Evolutionary conservation across 2,113 vertebrate species (phyloP).

Genomic region (Taurulus bubalis): DNA sequence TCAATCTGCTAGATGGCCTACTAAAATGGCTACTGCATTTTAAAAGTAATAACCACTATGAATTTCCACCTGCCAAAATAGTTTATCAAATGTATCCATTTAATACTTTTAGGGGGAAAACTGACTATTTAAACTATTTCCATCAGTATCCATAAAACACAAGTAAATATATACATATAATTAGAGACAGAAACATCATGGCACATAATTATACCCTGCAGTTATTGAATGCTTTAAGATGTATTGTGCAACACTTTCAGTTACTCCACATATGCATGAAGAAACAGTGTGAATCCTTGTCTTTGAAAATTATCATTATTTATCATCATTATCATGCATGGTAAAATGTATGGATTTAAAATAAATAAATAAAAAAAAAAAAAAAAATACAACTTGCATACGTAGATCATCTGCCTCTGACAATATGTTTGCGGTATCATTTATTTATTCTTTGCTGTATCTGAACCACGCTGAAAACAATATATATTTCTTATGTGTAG

Average conservation of each 20-base stretch:
- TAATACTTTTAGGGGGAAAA: not conserved
- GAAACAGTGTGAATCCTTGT: not conserved
- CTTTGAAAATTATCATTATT: not conserved
- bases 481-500: not conserved
- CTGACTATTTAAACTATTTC: not conserved
- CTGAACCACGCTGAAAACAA: not conserved
- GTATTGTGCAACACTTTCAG: not conserved
- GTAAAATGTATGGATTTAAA: not conserved
- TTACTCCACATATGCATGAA: not conserved
- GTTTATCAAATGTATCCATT: not conserved
- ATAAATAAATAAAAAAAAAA: not conserved
- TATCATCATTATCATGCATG: not conserved
- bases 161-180: not conserved
- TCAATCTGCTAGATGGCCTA: not conserved
- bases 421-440: not conserved
- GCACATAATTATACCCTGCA: not conserved
- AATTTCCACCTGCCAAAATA: not conserved
- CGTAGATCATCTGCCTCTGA: not conserved
- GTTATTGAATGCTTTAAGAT: not conserved
- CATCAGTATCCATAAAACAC: not conserved
- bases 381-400: not conserved
- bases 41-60: not conserved
- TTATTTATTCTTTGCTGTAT: not conserved
- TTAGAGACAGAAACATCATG: not conserved
- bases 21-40: not conserved